These are phyloP conservation scores for Drosophila mettleri DNA, from an alignment of 2,888 invertebrate species.

Conservation along the genomic window DNA sequence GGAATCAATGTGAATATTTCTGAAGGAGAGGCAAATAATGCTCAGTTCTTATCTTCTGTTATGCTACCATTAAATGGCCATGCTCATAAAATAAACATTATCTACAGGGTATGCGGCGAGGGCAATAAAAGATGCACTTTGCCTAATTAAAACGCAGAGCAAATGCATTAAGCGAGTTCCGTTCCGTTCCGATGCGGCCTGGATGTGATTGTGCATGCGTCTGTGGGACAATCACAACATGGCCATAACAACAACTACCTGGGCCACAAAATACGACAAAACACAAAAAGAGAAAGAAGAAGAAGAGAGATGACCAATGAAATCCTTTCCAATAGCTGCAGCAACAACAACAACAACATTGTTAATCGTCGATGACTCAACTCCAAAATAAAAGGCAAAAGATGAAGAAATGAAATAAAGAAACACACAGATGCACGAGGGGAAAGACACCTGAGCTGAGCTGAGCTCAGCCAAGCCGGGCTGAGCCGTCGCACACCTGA, in stretches of 20 bases:
- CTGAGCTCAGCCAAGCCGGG: slow-evolving; percentile 63
- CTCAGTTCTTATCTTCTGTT: slow-evolving; percentile 12
- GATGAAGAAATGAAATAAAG: slow-evolving; percentile 78
- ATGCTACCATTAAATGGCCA: slow-evolving; percentile 7
- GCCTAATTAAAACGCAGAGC: slow-evolving; percentile 63
- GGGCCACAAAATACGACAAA: slow-evolving; percentile 15
- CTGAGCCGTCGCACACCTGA: slow-evolving; percentile 72
- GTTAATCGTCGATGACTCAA: slow-evolving; percentile 78
- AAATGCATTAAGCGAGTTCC: slow-evolving; percentile 57
- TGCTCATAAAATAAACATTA: slow-evolving; percentile 29
- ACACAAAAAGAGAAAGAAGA: slow-evolving; percentile 19
- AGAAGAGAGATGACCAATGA: slow-evolving; percentile 65
- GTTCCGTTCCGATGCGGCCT: slow-evolving; percentile 22
- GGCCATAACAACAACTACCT: slow-evolving; percentile 56
- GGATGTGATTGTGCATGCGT: slow-evolving; percentile 36
- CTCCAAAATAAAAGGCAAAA: slow-evolving; percentile 45
- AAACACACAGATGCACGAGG: slow-evolving; percentile 46
- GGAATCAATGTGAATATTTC: not conserved
- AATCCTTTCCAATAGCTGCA: slow-evolving; percentile 71
- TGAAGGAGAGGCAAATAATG: slow-evolving; percentile 2
- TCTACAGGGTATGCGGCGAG: not conserved
- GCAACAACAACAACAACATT: slow-evolving; percentile 51
- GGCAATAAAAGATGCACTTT: slow-evolving; percentile 52
- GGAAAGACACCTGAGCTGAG: slow-evolving; percentile 66
- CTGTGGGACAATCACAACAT: slow-evolving; percentile 60